Conservation (phyloP, 2,113 vertebrate species). For the Ictalurus furcatus region DNA sequence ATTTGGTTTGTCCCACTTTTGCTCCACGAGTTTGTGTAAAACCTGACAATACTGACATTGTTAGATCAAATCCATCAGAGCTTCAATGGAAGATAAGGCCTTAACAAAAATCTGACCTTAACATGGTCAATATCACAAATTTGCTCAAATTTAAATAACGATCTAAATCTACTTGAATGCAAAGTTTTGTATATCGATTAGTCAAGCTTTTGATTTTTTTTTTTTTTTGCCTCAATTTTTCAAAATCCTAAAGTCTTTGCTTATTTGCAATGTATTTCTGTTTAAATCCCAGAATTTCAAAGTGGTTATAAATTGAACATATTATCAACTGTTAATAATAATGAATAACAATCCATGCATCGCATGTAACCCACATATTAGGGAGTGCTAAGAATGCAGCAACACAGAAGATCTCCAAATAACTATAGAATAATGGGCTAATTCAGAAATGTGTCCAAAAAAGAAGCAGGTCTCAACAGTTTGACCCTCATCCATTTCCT, state of each 20-base stretch:
- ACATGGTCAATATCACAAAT: background rate
- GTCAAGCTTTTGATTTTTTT: background rate
- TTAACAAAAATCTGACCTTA: background rate
- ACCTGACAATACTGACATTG: background rate
- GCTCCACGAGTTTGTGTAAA: background rate
- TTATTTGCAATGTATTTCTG: background rate
- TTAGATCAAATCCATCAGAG: background rate
- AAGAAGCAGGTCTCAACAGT: background rate
- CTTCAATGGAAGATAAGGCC: background rate
- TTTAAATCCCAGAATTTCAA: background rate
- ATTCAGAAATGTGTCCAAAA: background rate
- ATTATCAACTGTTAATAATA: background rate
- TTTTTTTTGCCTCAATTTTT: background rate
- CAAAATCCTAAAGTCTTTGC: no score
- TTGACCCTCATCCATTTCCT: background rate
- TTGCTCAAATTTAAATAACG: no score
- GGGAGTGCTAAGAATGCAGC: background rate
- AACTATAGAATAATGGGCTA: background rate
- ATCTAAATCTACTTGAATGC: background rate
- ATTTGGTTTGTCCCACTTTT: background rate
- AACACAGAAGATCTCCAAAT: background rate
- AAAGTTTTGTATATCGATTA: background rate
- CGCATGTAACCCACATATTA: background rate
- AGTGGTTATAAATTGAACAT: background rate
- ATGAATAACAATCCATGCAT: no score